These are phyloP conservation scores for Lophotis ruficrista DNA, from an alignment of 2,113 vertebrate species.

Conservation along the genomic window DNA sequence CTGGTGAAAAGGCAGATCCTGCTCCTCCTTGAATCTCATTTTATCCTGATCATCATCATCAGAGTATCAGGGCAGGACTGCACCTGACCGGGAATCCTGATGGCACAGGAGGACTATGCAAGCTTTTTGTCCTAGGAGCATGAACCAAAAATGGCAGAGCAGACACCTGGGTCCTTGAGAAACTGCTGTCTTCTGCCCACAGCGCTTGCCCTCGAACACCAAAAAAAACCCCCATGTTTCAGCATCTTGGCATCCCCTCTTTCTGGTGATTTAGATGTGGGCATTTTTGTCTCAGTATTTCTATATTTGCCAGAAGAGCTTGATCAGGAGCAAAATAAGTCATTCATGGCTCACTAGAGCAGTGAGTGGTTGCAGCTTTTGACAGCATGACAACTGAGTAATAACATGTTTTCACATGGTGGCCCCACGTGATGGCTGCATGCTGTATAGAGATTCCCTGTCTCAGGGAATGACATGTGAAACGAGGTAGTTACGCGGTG, in stretches of 20 bases:
- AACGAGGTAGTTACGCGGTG: accelerated
- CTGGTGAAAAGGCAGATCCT: neutral
- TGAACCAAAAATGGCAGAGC: neutral
- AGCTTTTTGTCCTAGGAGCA: neutral
- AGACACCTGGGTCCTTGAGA: neutral
- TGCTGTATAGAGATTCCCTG: neutral
- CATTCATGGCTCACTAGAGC: conserved; percentile 32
- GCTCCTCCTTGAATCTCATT: neutral
- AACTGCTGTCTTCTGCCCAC: neutral
- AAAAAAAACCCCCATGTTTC: accelerated
- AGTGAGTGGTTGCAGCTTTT: neutral
- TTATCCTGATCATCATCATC: neutral
- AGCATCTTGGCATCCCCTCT: neutral
- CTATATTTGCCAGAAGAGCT: neutral
- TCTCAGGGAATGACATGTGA: neutral
- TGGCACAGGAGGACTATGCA: neutral
- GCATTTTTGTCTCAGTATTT: neutral
- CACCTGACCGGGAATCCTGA: neutral
- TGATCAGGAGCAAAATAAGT: neutral
- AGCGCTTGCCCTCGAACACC: neutral
- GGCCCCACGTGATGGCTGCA: neutral
- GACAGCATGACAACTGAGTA: neutral
- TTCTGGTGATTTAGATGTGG: neutral
- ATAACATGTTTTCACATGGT: conserved; percentile 10
- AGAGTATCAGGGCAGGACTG: neutral